phyloP scores from a whole-genome alignment of 2,797 vertebrate species.

The Phataginus tricuspis region DNA sequence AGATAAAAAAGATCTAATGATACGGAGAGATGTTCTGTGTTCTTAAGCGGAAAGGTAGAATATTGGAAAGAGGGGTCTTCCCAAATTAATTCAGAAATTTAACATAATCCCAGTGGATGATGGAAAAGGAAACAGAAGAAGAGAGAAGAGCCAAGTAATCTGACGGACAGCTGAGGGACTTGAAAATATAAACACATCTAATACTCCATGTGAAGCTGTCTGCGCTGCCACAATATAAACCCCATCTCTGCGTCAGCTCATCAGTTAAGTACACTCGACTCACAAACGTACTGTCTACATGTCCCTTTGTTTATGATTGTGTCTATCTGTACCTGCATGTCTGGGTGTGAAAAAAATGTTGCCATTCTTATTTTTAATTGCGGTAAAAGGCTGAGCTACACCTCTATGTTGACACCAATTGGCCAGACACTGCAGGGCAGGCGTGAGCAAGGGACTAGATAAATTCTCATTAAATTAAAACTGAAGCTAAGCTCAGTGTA shows the following conservation, averaged over 20 bases:
- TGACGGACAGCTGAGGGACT: not conserved
- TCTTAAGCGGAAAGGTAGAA: not conserved
- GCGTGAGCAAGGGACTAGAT: not conserved
- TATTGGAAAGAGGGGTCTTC: not conserved
- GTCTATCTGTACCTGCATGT: not conserved
- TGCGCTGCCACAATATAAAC: not conserved
- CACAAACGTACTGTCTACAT: not conserved
- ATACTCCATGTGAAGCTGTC: not conserved
- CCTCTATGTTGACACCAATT: not conserved
- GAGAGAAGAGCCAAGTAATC: not conserved
- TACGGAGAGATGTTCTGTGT: not conserved
- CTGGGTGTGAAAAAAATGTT: not conserved
- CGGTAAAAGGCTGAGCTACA: not conserved
- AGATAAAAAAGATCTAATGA: not conserved
- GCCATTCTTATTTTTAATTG: not conserved
- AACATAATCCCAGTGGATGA: not conserved
- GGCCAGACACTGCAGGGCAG: not conserved
- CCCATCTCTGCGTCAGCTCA: not conserved
- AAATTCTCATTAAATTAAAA: not conserved
- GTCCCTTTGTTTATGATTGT: not conserved
- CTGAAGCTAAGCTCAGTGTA: not conserved
- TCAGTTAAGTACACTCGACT: not conserved
- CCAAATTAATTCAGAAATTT: not conserved
- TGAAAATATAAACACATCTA: not conserved
- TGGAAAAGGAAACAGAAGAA: not conserved